Conservation (phyloP, 2,888 invertebrate genomes). For the Agrilus biguttatus region DNA sequence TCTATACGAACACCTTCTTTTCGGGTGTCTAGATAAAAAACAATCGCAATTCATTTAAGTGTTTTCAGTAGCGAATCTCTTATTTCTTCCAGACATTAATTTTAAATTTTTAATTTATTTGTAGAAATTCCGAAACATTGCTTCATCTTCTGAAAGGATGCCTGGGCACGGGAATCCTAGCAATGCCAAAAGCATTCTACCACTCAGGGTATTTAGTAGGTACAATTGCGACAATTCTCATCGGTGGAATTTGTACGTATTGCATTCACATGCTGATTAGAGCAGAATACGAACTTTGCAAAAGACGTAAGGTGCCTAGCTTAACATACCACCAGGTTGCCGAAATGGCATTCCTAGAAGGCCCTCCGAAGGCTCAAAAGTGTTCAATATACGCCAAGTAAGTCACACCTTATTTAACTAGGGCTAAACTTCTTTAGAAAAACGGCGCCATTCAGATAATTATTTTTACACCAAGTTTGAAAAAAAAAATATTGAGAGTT, state of each 20-base stretch:
- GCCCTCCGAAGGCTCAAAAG: slow-evolving; percentile 39
- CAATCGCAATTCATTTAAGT: no score
- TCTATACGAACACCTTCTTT: no score
- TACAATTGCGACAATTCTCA: slow-evolving; percentile 60
- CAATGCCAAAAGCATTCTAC: slow-evolving; percentile 77
- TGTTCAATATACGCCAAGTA: no score
- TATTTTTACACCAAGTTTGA: no score
- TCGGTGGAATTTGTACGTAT: slow-evolving; percentile 83
- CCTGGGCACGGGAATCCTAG: slow-evolving; percentile 81
- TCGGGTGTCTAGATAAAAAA: no score
- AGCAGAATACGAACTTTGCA: slow-evolving; percentile 49
- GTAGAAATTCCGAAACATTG: slow-evolving; percentile 64
- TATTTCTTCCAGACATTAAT: background rate
- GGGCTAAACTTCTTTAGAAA: no score
- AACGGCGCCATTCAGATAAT: no score
- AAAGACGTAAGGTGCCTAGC: slow-evolving; percentile 35
- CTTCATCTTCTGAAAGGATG: slow-evolving; percentile 81
- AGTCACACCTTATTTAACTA: no score
- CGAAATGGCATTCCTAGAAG: slow-evolving; percentile 61
- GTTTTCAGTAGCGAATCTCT: no score
- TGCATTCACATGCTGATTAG: slow-evolving; percentile 82
- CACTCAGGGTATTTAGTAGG: slow-evolving; percentile 75
- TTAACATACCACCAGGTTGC: slow-evolving; percentile 72
- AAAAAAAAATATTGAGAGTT: no score
- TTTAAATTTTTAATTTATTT: slow-evolving; percentile 13